phyloP scores from a whole-genome alignment of 2,113 vertebrate species.

The Dasyurus viverrinus region DNA sequence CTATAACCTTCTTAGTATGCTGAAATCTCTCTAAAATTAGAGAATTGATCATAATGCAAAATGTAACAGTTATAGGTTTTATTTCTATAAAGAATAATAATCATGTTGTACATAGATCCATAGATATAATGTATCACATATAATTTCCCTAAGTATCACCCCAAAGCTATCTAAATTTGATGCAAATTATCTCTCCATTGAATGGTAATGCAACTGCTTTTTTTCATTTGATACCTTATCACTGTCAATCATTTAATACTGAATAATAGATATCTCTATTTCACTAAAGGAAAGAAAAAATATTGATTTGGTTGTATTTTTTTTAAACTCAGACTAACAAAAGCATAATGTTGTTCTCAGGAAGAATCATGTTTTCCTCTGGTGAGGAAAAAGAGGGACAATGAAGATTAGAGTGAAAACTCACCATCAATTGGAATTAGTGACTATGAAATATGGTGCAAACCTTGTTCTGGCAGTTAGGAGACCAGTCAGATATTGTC shows the following conservation, averaged over 20 bases:
- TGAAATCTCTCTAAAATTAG: background rate
- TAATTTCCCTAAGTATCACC: background rate
- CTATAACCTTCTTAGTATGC: background rate
- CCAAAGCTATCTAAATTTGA: background rate
- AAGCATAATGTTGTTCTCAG: background rate
- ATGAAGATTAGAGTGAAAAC: background rate
- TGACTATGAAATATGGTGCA: background rate
- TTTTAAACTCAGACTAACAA: background rate
- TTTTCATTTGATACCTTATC: constrained; percentile 47
- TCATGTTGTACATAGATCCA: background rate
- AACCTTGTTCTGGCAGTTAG: constrained; percentile 22
- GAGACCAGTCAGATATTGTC: constrained; percentile 40
- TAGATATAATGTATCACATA: background rate
- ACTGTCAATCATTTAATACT: constrained; percentile 27
- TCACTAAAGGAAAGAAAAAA: constrained; percentile 10
- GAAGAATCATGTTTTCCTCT: background rate
- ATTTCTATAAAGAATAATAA: background rate
- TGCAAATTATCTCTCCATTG: background rate
- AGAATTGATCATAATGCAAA: background rate
- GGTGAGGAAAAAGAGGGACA: background rate
- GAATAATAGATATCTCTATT: constrained; percentile 52
- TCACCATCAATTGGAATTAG: background rate
- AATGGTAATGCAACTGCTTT: background rate
- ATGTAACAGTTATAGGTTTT: background rate
- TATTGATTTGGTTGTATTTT: background rate